These are phyloP conservation scores for Onthophagus taurus DNA, from an alignment of 1,140 invertebrate species.

Conservation along the genomic window DNA sequence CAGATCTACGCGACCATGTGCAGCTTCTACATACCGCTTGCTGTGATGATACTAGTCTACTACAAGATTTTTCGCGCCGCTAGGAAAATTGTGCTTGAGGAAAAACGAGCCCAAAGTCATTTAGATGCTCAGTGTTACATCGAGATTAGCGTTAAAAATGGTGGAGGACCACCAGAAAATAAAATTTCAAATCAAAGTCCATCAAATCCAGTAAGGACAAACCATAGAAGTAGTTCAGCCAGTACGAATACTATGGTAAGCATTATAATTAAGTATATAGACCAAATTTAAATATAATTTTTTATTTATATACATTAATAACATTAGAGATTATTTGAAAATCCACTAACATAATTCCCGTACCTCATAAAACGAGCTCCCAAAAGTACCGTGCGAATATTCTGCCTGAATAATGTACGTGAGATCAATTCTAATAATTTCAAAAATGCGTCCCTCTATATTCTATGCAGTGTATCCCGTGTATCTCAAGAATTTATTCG, in stretches of 20 bases:
- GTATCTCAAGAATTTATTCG: too few relatives aligned
- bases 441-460: too few relatives aligned
- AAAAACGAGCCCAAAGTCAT: slow-evolving; percentile 75
- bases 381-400: too few relatives aligned
- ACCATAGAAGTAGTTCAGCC: slow-evolving; percentile 43
- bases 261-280: too few relatives aligned
- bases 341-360: too few relatives aligned
- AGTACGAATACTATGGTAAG: slow-evolving; percentile 56
- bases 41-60: slow-evolving; percentile 86
- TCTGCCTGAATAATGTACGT: too few relatives aligned
- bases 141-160: slow-evolving; percentile 61
- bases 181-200: slow-evolving; percentile 43
- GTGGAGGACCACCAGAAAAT: slow-evolving; percentile 52
- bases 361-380: too few relatives aligned
- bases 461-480: too few relatives aligned
- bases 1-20: slow-evolving; percentile 85
- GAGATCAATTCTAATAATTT: too few relatives aligned
- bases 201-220: slow-evolving; percentile 38
- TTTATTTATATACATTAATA: too few relatives aligned
- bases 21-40: slow-evolving; percentile 81
- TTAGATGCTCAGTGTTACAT: slow-evolving; percentile 66
- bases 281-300: too few relatives aligned
- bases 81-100: slow-evolving; percentile 72
- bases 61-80: slow-evolving; percentile 84
- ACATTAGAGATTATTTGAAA: too few relatives aligned